These are phyloP conservation scores for Chrysaora quinquecirrha DNA, from an alignment of 30 jellyfish, hydroid and myxozoan species.

Conservation along the genomic window DNA sequence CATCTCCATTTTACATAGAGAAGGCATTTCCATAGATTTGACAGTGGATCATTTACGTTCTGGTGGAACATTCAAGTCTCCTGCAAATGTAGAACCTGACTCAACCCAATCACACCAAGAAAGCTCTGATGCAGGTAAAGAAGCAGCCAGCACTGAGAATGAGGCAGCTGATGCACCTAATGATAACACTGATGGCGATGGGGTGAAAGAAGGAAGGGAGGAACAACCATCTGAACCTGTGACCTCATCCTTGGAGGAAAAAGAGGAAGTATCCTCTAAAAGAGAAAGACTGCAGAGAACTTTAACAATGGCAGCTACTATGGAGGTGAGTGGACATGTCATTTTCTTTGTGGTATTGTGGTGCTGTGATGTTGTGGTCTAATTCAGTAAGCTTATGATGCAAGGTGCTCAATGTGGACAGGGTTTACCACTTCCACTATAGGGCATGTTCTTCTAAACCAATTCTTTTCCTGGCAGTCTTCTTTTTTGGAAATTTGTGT, in stretches of 20 bases:
- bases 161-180: conserved; percentile 7
- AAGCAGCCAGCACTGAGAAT: not conserved
- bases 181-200: not conserved
- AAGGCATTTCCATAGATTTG: conserved; percentile 18
- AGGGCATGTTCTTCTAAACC: no score
- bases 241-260: not conserved
- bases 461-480: no score
- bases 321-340: no score
- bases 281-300: conserved; percentile 2
- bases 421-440: no score
- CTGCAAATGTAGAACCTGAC: not conserved
- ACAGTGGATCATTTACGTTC: conserved; percentile 52
- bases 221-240: conserved; percentile 3
- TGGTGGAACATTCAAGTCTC: conserved; percentile 25
- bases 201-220: no score
- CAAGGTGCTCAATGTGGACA: no score
- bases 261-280: not conserved
- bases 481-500: no score
- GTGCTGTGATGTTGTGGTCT: no score
- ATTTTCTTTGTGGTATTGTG: no score
- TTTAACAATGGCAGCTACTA: conserved; percentile 29
- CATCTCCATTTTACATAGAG: conserved; percentile 13
- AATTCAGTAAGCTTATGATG: no score
- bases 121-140: not conserved
- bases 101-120: not conserved